Base-by-base conservation (phyloP, 2,888 invertebrate species). In the Hipparchia sbordonii region DNA sequence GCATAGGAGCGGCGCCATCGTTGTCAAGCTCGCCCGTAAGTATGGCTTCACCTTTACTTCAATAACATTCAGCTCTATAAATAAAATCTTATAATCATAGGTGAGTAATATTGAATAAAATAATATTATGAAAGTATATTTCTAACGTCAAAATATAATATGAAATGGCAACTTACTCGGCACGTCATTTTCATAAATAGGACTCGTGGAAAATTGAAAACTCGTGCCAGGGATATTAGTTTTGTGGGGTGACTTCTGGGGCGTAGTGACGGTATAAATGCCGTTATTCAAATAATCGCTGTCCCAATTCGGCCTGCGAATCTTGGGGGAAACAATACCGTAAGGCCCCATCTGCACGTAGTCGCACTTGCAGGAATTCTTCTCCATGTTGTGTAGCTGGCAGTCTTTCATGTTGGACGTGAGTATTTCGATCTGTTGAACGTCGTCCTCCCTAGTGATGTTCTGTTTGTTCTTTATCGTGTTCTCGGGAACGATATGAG, bases 271-370 rank as follows among this genome's bases (percentile, higher is more conserved):
- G 0, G 93, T 92, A 70, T 93, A 93, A 67, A 93, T 92, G 10
- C 92, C 92, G 78, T 92, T 90, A 79, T 87, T 91, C 76, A 92
- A 76, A 78, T 86, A 92, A 79, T 93, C 93, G 73, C 63, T 87
- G 66, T 93, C 92, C 93, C 93, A 93, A 76, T 89, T 90, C 0
- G 87, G 85, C 62, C 91, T 80, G 74, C 90, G 86, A 61, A 81
- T 87, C 75, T 90, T 91, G 0, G 93, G 91, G 0, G 92, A 90
- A 0, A 92, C 90, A 8, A 92, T 86, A 1, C 91, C 91, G 69
- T 93, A 93, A 0, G 92, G 91, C 0, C 90, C 88, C 93, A 93
- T 93, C 73, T 89, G 92, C 0, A 92, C 91, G 69, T 93, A 93
- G 72, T 93, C 93, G 77, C 93, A 93, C 86, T 93, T 92, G 69